phyloP scores from a whole-genome alignment of 2,113 vertebrate genomes.

The Asarcornis scutulata region DNA sequence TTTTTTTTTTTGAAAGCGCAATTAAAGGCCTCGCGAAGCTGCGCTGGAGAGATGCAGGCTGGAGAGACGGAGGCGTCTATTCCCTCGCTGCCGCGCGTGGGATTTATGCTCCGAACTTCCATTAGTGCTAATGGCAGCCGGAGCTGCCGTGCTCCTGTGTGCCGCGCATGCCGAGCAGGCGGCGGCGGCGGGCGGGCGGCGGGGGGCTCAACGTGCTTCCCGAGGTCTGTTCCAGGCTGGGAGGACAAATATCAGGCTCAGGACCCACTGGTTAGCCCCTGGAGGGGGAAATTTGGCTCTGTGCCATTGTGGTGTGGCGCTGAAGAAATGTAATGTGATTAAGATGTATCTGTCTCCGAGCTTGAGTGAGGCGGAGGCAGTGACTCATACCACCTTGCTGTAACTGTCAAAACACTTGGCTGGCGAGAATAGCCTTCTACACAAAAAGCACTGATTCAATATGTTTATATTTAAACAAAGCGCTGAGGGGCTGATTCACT shows the following conservation, averaged over 20 bases:
- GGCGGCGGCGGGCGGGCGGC: fast-evolving
- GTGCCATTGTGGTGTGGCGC: constrained; percentile 21
- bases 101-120: constrained; percentile 25
- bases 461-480: constrained; percentile 69
- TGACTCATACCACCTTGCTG: constrained; percentile 67
- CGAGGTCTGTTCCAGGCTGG: neutral
- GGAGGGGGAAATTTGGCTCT: constrained; percentile 10
- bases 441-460: constrained; percentile 60
- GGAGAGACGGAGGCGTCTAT: neutral
- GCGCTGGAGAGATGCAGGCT: neutral
- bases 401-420: constrained; percentile 70
- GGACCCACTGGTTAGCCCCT: neutral
- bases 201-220: neutral
- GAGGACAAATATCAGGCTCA: constrained; percentile 11
- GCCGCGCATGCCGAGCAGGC: neutral
- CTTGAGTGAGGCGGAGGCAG: constrained; percentile 43
- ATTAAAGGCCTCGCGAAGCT: neutral
- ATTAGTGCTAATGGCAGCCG: constrained; percentile 57
- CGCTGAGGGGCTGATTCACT: constrained; percentile 50
- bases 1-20: neutral
- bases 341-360: constrained; percentile 55
- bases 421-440: constrained; percentile 49
- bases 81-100: neutral
- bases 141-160: neutral
- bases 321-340: constrained; percentile 38